Percentiles rank a stretch among this genome's conserved stretches.
Evolutionary conservation across 2,113 vertebrate species (phyloP).

Genomic region (Gadus chalcogrammus): DNA sequence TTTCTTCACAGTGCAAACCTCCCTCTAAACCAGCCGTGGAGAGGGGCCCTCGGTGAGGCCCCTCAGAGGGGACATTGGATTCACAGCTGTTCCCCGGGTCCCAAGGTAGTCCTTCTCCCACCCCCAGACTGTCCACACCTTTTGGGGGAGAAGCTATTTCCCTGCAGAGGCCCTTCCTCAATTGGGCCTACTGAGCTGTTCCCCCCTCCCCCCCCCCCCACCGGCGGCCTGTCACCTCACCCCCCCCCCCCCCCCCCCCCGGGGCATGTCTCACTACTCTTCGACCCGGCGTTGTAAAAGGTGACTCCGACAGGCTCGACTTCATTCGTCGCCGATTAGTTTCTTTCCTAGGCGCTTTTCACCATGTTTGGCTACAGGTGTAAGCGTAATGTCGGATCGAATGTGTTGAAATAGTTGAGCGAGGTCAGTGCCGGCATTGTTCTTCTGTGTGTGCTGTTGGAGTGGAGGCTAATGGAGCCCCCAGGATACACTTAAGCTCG

Average conservation of each 20-base stretch:
- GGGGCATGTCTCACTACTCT: background rate
- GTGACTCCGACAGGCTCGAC: too few relatives aligned
- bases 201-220: background rate
- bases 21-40: background rate
- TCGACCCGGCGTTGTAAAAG: background rate
- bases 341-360: too few relatives aligned
- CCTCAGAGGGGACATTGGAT: background rate
- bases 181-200: background rate
- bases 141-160: background rate
- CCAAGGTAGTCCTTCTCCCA: background rate
- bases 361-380: too few relatives aligned
- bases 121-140: background rate
- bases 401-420: too few relatives aligned
- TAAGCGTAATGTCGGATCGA: too few relatives aligned
- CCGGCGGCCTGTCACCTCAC: background rate
- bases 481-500: too few relatives aligned
- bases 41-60: background rate
- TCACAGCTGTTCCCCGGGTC: background rate
- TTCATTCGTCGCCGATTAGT: too few relatives aligned
- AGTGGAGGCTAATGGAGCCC: too few relatives aligned
- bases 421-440: too few relatives aligned
- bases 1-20: too few relatives aligned
- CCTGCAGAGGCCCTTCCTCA: background rate
- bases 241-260: background rate
- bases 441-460: too few relatives aligned